These are phyloP conservation scores for Stigmatopora nigra DNA, from an alignment of 2,113 vertebrate species.

Conservation along the genomic window DNA sequence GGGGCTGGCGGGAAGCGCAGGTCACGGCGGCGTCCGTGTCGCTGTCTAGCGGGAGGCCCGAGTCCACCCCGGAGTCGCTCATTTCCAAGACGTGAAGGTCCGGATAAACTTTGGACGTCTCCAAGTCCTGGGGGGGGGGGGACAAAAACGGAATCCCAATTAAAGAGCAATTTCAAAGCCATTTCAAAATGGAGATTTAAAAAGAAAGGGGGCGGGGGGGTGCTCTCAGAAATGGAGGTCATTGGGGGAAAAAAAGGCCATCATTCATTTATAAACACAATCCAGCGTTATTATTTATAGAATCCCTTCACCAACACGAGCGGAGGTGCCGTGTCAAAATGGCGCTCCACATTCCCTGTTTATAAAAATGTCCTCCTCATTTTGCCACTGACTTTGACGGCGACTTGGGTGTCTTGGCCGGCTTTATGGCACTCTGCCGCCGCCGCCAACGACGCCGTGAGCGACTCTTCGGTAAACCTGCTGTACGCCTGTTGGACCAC, in stretches of 20 bases:
- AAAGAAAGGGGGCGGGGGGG: not conserved
- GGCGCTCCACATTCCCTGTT: not conserved
- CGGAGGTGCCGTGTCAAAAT: not conserved
- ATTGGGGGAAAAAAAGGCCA: conserved; percentile 20
- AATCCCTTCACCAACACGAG: conserved; percentile 7
- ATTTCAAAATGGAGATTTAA: not conserved
- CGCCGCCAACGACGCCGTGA: conserved; percentile 58
- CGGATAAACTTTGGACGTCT: conserved; percentile 66
- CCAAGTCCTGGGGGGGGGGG: conserved; percentile 60
- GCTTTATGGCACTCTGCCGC: conserved; percentile 60
- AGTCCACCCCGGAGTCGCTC: conserved; percentile 68
- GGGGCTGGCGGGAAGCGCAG: conserved; percentile 58
- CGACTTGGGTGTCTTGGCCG: conserved; percentile 62
- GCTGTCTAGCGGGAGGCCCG: conserved; percentile 61
- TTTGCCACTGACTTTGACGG: conserved; percentile 61
- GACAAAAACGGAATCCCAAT: not conserved
- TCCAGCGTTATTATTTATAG: conserved; percentile 37
- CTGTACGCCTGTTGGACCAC: conserved; percentile 70
- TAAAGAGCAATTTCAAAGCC: not conserved
- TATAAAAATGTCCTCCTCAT: not conserved
- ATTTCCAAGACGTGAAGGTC: conserved; percentile 63
- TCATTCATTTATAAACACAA: conserved; percentile 48
- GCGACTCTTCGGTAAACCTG: conserved; percentile 66
- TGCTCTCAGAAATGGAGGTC: conserved; percentile 30
- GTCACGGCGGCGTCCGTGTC: conserved; percentile 58